Evolutionary conservation across 2,113 vertebrate species (phyloP), one percentile per base, ranked within the genome.

Genomic region (Dipodomys merriami): DNA sequence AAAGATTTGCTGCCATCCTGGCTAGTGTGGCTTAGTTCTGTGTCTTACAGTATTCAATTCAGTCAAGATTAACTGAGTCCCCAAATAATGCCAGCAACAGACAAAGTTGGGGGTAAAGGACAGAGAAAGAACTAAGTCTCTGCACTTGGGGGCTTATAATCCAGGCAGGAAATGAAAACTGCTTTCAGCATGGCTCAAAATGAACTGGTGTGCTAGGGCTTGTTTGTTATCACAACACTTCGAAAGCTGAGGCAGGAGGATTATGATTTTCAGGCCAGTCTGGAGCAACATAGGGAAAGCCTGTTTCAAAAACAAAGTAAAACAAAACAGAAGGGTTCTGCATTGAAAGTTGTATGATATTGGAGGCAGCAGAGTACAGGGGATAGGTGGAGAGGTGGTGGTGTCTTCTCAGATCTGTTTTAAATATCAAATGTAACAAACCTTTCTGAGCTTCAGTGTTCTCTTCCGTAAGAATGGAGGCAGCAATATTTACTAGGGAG

Each of bases 51-150:
- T 19, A 85, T 60, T 88, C 57, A 29, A 44, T 88, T 87, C 81
- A 94, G 91, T 96, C 74, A 68, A n/a, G 85, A 90, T 73, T 68
- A 79, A 96, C 90, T 71, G 72, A 83, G 62, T 83, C 6, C 83
- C 79, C 44, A 11, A 71, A 90, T 74, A 60, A 93, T 87, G 89
- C 82, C 76, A 85, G 77, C 22, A 13, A 30, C 64, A 60, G 74
- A 88, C 23, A 84, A 93, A 96, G 85, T 82, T 2, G 15, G 39
- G 57, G 49, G 79, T 74, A 85, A 68, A 90, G 76, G 79, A 72
- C 30, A 79, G 80, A 90, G 71, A 87, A 85, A 91, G 83, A 88
- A 49, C 53, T n/a, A 62, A 78, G 35, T 82, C 22, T 30, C 73
- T 74, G 18, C 35, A 20, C 62, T 60, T 30, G 12, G 57, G 25